Percentiles rank a stretch among this genome's conserved stretches.
Conservation (phyloP, 1,140 invertebrate genomes). For the Colletes gigas region DNA sequence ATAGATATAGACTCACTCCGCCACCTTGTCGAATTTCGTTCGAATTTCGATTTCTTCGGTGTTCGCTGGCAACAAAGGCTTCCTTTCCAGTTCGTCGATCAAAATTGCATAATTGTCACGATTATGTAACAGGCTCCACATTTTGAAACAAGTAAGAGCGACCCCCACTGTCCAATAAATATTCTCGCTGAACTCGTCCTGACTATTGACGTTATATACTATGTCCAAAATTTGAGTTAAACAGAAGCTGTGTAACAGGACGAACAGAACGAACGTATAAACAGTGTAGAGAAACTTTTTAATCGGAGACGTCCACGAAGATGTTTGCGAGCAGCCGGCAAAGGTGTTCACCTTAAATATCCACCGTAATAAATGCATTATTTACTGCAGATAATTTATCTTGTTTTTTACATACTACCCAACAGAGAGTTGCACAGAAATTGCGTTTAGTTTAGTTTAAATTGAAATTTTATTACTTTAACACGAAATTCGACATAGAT, state of each 20-base stretch:
- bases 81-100: slow-evolving; percentile 10
- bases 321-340: slow-evolving; percentile 36
- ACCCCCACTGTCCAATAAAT: slow-evolving; percentile 58
- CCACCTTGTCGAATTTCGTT: slow-evolving; percentile 29
- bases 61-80: slow-evolving; percentile 37
- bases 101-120: slow-evolving; percentile 40
- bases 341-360: neutral
- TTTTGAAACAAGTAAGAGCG: slow-evolving; percentile 42
- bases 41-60: slow-evolving; percentile 48
- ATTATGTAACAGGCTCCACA: slow-evolving; percentile 30
- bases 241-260: neutral
- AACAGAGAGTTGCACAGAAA: no score
- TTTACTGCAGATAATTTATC: no score
- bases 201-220: slow-evolving; percentile 22
- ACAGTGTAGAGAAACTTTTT: slow-evolving; percentile 10
- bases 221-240: slow-evolving; percentile 26
- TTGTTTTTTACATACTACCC: no score
- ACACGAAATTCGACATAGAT: no score
- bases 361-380: no score
- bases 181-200: slow-evolving; percentile 53
- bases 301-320: slow-evolving; percentile 10
- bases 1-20: slow-evolving; percentile 32
- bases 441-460: no score
- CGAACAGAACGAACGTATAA: neutral
- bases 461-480: no score